Conservation (phyloP, 1,140 invertebrate genomes). For the Lethrus apterus region DNA sequence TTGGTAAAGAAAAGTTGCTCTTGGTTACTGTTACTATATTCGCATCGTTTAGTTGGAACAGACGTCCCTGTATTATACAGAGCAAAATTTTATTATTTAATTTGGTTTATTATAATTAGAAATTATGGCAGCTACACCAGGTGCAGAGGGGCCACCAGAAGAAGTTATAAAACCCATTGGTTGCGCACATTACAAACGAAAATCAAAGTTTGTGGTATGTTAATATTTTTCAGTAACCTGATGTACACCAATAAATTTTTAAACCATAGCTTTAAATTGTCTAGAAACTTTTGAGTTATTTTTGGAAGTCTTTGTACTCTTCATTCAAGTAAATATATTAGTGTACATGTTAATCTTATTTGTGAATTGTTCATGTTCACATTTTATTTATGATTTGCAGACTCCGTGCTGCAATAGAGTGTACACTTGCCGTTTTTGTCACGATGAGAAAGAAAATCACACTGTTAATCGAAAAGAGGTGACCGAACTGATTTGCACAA, state of each 20-base stretch:
- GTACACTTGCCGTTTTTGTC: conserved; percentile 82
- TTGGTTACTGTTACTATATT: no score
- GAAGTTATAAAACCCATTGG: conserved; percentile 48
- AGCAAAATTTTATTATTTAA: no score
- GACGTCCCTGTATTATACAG: no score
- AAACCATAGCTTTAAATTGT: no score
- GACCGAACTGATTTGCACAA: conserved; percentile 70
- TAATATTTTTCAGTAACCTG: no score
- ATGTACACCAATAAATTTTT: background rate
- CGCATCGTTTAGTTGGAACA: no score
- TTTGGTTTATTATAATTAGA: no score
- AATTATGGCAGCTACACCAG: conserved; percentile 30
- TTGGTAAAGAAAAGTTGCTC: no score
- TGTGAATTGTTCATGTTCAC: conserved; percentile 10
- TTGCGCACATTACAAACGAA: conserved; percentile 70
- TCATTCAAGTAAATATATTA: conserved; percentile 3
- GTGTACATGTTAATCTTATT: background rate
- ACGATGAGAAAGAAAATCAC: conserved; percentile 79
- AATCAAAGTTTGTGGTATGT: conserved; percentile 75
- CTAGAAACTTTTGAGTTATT: conserved; percentile 9
- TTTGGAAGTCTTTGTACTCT: conserved; percentile 10
- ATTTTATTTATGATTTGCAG: conserved; percentile 53
- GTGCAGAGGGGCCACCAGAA: conserved; percentile 34
- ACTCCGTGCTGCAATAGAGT: conserved; percentile 81
- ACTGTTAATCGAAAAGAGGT: conserved; percentile 74